Conservation (phyloP, 1,140 invertebrate species). For the Neodiprion pinetum region DNA sequence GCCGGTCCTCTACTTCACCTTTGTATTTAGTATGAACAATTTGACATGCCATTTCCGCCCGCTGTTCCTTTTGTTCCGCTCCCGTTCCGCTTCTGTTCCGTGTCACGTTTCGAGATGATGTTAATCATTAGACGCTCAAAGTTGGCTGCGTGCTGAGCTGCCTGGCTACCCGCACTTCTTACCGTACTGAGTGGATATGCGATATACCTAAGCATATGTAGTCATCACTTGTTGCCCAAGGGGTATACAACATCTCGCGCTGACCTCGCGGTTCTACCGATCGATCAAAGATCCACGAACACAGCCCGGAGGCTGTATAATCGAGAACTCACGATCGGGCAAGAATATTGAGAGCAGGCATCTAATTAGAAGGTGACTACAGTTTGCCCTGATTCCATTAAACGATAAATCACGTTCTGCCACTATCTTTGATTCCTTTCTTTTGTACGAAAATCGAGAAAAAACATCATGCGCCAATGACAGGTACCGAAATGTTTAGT, state of each 20-base stretch:
- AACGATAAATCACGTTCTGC: neutral
- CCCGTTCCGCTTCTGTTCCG: neutral
- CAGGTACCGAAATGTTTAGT: too few relatives aligned
- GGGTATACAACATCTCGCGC: neutral
- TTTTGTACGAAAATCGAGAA: too few relatives aligned
- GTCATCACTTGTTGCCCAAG: neutral
- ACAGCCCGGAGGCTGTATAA: neutral
- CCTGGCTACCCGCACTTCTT: neutral
- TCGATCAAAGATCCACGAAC: neutral
- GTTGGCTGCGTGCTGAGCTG: neutral
- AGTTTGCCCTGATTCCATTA: neutral
- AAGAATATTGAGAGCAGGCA: neutral
- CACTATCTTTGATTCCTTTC: too few relatives aligned
- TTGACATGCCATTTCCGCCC: too few relatives aligned
- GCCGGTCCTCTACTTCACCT: too few relatives aligned
- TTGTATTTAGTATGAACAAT: too few relatives aligned
- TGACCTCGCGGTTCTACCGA: neutral
- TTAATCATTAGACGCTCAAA: neutral
- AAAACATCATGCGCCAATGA: too few relatives aligned
- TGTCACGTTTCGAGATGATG: neutral
- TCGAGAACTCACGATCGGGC: neutral
- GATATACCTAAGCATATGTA: neutral
- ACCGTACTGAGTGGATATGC: too few relatives aligned
- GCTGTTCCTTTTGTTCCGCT: neutral
- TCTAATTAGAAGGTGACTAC: constrained; percentile 3